Base-by-base conservation (phyloP, 2,797 vertebrate genomes). In the Micropoecilia bifurca region DNA sequence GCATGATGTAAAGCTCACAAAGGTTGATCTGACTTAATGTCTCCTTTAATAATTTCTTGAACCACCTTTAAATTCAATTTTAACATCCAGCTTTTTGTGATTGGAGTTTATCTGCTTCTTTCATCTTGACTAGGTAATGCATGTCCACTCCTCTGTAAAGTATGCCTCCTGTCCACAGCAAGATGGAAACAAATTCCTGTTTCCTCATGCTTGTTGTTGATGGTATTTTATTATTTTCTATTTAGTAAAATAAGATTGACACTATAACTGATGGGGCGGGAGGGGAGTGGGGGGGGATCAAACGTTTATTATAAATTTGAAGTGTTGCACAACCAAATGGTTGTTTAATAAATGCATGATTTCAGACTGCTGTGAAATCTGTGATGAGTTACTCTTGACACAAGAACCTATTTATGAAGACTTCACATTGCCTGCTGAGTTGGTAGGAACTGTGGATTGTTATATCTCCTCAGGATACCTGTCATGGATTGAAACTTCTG, bases 391-490 rank as follows among this genome's bases (percentile, higher is more conserved):
- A 71, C 68, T 41, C 14, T 71, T 71, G 69, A 28, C 25, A 71
- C n/a, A 71, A 71, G 43, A 47, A 48, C 43, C 25, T 72, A 46
- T 47, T 72, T 18, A 45, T 69, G 66, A 69, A 69, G 22, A 69
- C 20, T 69, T 41, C 25, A 41, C 39, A 39, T n/a, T 30, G 43
- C 43, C 69, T 71, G 69, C 45, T 30, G n/a, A 47, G 71, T 30
- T 30, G 28, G 28, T 72, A 48, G 45, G 16, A 72, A 30, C 1
- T 72, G 45, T 33, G 45, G 45, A 47, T 30, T 71, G 41, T 71
- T n/a, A 47, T 9, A 69, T 69, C 22, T 45, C 41, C 39, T 14
- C 63, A 68, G 22, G 22, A 68, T 22, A 69, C 22, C 66, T 69
- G 66, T n/a, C 41, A 69, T n/a, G 66, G 66, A 25, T 41, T 69